Evolutionary conservation across 2,888 invertebrate species (phyloP).

Genomic region (Platycnemis pennipes): DNA sequence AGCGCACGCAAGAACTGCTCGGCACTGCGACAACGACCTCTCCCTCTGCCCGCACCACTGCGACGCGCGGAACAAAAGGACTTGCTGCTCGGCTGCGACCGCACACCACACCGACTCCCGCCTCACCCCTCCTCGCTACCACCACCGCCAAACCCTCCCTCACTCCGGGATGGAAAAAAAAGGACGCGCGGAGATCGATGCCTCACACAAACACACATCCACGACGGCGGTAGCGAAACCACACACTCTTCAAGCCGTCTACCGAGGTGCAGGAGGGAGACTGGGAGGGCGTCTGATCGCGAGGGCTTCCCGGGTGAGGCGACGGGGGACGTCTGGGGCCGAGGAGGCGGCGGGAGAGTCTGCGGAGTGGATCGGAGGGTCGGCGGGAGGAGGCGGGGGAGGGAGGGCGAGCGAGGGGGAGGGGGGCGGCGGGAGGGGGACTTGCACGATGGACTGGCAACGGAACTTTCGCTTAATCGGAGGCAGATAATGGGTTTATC

Average conservation of each 20-base stretch:
- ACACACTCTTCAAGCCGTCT: neutral
- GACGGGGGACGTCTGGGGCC: neutral
- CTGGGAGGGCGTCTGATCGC: neutral
- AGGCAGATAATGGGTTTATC: constrained; percentile 45
- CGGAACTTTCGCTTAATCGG: constrained; percentile 6
- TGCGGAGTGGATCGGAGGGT: neutral
- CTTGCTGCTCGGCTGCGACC: constrained; percentile 11
- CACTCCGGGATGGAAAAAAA: too few relatives aligned
- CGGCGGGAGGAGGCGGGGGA: neutral
- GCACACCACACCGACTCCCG: neutral
- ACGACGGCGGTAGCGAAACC: neutral
- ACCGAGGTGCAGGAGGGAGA: neutral
- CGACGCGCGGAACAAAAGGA: neutral
- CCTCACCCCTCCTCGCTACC: neutral
- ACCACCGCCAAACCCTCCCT: neutral
- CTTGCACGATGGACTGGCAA: neutral
- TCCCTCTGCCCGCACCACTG: neutral
- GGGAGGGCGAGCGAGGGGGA: neutral
- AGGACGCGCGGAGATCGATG: neutral
- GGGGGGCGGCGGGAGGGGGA: neutral
- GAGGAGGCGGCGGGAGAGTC: neutral
- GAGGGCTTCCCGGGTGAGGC: neutral
- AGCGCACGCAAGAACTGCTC: neutral
- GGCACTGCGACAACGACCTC: constrained; percentile 21
- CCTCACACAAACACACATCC: neutral